phyloP scores from a whole-genome alignment of 2,113 vertebrate species.

The Otus sunia region DNA sequence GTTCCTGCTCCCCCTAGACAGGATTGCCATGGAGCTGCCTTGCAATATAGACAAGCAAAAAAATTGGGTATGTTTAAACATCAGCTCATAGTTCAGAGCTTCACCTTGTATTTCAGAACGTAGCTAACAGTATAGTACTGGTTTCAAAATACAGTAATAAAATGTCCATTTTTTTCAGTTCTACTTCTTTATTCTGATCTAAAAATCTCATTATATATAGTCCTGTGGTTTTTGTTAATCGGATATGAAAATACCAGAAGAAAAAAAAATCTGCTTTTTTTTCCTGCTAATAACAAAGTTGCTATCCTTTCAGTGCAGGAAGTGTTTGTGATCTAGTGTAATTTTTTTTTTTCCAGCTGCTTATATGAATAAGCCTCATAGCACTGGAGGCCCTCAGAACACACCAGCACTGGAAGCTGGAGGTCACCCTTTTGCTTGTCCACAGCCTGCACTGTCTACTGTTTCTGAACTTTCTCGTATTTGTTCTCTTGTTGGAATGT shows the following conservation, averaged over 20 bases:
- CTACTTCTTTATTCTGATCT: not conserved
- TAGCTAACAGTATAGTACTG: not conserved
- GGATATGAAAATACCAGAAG: not conserved
- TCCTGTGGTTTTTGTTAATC: not conserved
- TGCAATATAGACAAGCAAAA: constrained; percentile 80
- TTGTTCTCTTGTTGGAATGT: constrained; percentile 87
- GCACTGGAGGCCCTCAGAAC: constrained; percentile 51
- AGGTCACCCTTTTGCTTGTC: constrained; percentile 59
- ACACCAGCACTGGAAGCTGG: constrained; percentile 57
- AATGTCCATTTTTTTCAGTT: not conserved
- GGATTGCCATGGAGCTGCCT: constrained; percentile 66
- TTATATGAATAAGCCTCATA: constrained; percentile 78
- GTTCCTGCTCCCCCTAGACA: constrained; percentile 55
- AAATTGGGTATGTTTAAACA: constrained; percentile 82
- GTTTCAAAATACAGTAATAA: not conserved
- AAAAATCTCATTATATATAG: not conserved
- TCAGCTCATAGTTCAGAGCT: not conserved
- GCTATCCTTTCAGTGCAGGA: not conserved
- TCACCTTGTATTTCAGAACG: not conserved
- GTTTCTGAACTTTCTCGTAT: constrained; percentile 86
- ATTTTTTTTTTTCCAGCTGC: constrained; percentile 74
- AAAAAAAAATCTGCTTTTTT: not conserved
- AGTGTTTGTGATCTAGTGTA: not conserved
- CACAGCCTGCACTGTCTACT: constrained; percentile 69
- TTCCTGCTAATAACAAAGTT: not conserved